Evolutionary conservation across 1,140 invertebrate species (phyloP).

Genomic region (Eupeodes corollae): DNA sequence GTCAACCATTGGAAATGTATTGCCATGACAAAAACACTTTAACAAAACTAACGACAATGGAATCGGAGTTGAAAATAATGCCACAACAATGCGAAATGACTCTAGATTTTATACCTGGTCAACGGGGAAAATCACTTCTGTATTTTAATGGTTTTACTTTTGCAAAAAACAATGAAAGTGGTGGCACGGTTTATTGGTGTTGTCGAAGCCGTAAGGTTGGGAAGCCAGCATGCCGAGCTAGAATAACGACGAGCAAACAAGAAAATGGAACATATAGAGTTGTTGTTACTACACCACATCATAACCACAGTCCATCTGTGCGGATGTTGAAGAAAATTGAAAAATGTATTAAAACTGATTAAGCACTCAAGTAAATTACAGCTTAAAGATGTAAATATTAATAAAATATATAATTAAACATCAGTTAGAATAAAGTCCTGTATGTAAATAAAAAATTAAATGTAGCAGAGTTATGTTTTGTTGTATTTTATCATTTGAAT

Average conservation of each 20-base stretch:
- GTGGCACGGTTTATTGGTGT: constrained; percentile 27
- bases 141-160: constrained; percentile 18
- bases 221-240: constrained; percentile 17
- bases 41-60: neutral
- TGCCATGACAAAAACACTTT: too few relatives aligned
- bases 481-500: too few relatives aligned
- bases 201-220: constrained; percentile 20
- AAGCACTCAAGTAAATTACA: too few relatives aligned
- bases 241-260: constrained; percentile 19
- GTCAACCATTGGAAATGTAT: too few relatives aligned
- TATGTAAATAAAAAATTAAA: too few relatives aligned
- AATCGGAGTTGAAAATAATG: too few relatives aligned
- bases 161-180: constrained; percentile 21
- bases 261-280: constrained; percentile 21
- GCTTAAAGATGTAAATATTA: neutral
- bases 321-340: constrained; percentile 9
- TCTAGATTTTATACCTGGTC: constrained; percentile 22
- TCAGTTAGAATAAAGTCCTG: too few relatives aligned
- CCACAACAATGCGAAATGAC: neutral
- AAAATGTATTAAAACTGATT: constrained; percentile 1
- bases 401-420: neutral
- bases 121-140: constrained; percentile 22
- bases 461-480: too few relatives aligned
- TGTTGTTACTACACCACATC: constrained; percentile 16
- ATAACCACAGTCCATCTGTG: constrained; percentile 23